A percentile compares a stretch with the other conserved stretches of the same genome.
Conservation (phyloP, 2,113 vertebrate species). For the Microcebus tavaratra region DNA sequence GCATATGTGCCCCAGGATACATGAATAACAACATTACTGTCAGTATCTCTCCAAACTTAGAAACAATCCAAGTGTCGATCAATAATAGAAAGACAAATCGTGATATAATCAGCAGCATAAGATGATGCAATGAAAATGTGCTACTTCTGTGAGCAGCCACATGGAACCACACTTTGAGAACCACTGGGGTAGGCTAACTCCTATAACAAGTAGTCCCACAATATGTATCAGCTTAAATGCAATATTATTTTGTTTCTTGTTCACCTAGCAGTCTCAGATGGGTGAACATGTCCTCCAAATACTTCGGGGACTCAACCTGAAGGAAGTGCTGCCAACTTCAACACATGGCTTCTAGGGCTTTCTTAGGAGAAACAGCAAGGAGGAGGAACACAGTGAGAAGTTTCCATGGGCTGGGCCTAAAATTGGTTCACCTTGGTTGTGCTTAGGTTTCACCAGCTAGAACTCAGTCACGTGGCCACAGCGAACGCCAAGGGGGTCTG, state of each 20-base stretch:
- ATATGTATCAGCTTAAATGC: not conserved
- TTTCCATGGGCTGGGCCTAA: not conserved
- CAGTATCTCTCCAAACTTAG: not conserved
- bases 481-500: not conserved
- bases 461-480: not conserved
- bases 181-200: not conserved
- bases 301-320: not conserved
- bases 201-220: not conserved
- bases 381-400: not conserved
- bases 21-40: not conserved
- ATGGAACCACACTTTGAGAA: not conserved
- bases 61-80: not conserved
- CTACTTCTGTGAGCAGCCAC: no score
- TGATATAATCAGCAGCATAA: no score
- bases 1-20: not conserved
- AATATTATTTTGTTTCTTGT: not conserved
- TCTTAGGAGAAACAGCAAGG: not conserved
- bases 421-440: not conserved
- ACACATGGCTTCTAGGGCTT: not conserved
- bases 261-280: not conserved
- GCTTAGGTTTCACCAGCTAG: not conserved
- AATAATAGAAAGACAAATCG: not conserved
- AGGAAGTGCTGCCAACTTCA: not conserved
- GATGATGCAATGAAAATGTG: no score
- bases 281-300: not conserved